Evolutionary conservation across 2,113 vertebrate genomes (phyloP).

Genomic region (Paradisaea rubra): DNA sequence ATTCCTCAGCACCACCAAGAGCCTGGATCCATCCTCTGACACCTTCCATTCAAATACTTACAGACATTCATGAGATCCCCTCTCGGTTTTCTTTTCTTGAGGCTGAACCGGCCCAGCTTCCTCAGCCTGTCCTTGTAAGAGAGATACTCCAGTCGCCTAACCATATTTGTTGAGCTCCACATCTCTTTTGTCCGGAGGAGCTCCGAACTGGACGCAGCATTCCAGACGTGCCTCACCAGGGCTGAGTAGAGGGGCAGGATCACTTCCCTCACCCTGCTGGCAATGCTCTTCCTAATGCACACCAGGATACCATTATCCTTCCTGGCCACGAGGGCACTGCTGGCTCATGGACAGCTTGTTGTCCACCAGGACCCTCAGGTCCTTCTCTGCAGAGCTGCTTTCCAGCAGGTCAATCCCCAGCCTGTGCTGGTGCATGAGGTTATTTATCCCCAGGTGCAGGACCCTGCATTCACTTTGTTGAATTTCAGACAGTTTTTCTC

Average conservation of each 20-base stretch:
- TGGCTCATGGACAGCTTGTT: not conserved
- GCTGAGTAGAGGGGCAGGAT: not conserved
- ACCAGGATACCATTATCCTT: fast-evolving
- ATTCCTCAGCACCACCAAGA: not conserved
- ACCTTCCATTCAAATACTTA: not conserved
- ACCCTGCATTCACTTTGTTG: not conserved
- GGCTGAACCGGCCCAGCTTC: not conserved
- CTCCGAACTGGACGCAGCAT: not conserved
- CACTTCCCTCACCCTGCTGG: not conserved
- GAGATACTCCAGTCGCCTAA: not conserved
- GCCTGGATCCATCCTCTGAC: not conserved
- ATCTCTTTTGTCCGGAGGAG: not conserved
- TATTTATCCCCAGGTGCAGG: not conserved
- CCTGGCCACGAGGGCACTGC: not conserved
- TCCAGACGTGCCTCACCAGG: not conserved
- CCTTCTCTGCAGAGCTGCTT: not conserved
- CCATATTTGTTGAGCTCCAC: not conserved
- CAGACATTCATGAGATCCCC: not conserved
- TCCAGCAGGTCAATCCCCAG: fast-evolving
- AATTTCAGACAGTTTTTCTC: not conserved
- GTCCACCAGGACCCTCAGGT: not conserved
- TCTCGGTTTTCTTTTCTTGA: not conserved
- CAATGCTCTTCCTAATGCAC: fast-evolving
- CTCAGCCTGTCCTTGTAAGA: no score
- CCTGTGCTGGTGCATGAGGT: not conserved